Evolutionary conservation across 1,140 invertebrate species (phyloP).

Genomic region (Zophobas atratus): DNA sequence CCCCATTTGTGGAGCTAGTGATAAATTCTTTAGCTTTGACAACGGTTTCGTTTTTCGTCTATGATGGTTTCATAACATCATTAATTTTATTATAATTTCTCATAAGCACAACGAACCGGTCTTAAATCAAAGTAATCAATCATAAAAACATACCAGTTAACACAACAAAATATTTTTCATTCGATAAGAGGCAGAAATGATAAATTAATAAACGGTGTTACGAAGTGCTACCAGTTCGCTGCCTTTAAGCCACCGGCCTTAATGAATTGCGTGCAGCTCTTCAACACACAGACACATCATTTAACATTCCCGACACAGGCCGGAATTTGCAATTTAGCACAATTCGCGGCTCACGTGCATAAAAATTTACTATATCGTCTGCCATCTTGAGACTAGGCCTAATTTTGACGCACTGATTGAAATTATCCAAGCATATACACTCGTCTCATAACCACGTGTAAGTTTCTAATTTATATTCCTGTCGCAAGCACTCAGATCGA

Average conservation of each 20-base stretch:
- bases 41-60: conserved; percentile 22
- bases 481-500: conserved; percentile 13
- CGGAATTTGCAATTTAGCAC: conserved; percentile 10
- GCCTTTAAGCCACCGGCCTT: conserved; percentile 4
- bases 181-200: conserved; percentile 6
- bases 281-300: conserved; percentile 10
- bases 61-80: conserved; percentile 21
- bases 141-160: conserved; percentile 30
- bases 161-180: conserved; percentile 34
- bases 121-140: conserved; percentile 34
- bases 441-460: conserved; percentile 12
- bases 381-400: background rate
- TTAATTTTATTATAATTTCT: conserved; percentile 39
- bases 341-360: background rate
- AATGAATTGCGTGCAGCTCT: conserved; percentile 20
- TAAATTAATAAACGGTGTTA: conserved; percentile 24
- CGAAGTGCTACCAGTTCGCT: background rate
- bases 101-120: background rate
- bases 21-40: conserved; percentile 33
- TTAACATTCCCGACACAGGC: conserved; percentile 15
- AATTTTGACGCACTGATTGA: conserved; percentile 8
- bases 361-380: background rate
- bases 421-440: conserved; percentile 4
- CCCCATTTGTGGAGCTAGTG: conserved; percentile 5
- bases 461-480: conserved; percentile 34